Evolutionary conservation across 2,113 vertebrate species (phyloP).

Genomic region (Scortum barcoo): DNA sequence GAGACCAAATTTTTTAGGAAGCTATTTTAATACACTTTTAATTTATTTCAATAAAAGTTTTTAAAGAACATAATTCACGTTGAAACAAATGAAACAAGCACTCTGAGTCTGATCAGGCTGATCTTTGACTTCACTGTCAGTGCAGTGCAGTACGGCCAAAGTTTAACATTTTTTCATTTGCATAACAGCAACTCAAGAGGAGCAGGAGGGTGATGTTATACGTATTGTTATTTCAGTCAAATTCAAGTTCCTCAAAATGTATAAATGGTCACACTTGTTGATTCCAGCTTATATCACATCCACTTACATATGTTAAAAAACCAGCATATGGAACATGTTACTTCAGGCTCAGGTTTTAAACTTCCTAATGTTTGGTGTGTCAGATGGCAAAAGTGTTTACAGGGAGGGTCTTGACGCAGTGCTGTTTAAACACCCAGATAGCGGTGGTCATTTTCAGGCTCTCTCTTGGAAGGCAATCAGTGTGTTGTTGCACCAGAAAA

Average conservation of each 20-base stretch:
- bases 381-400: background rate
- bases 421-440: too few relatives aligned
- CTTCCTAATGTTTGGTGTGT: background rate
- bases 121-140: too few relatives aligned
- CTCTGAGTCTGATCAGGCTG: background rate
- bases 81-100: background rate
- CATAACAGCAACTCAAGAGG: too few relatives aligned
- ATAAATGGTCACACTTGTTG: background rate
- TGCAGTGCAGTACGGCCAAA: background rate
- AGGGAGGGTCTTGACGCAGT: too few relatives aligned
- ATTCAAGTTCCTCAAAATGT: background rate
- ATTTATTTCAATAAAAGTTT: too few relatives aligned
- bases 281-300: background rate
- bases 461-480: background rate
- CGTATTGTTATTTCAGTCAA: background rate
- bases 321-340: background rate
- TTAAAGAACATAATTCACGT: background rate
- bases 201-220: background rate
- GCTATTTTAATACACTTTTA: background rate
- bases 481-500: background rate
- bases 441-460: background rate
- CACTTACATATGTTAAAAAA: background rate
- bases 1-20: too few relatives aligned
- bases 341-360: background rate
- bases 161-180: background rate